Percentiles rank a stretch among this genome's conserved stretches.
These are phyloP conservation scores for Tretioscincus oriximinensis DNA, from an alignment of 2,113 vertebrate genomes.

Conservation along the genomic window DNA sequence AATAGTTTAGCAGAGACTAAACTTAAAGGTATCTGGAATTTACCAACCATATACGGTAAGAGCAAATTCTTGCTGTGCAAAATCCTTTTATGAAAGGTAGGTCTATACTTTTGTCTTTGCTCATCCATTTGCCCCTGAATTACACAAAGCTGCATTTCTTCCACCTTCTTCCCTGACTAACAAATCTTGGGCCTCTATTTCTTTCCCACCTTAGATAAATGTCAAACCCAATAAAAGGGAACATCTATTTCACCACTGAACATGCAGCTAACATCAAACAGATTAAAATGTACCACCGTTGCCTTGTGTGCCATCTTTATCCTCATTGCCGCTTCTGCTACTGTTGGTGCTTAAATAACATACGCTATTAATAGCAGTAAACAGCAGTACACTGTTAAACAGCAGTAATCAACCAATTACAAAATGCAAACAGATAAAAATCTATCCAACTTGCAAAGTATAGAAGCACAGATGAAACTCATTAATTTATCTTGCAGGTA, in stretches of 20 bases:
- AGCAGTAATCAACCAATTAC: not conserved
- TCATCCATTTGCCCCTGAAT: not conserved
- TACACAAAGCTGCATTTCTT: not conserved
- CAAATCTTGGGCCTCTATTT: not conserved
- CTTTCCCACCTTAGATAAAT: not conserved
- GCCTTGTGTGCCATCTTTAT: too few species aligned
- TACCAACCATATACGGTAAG: too few species aligned
- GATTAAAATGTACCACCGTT: not conserved
- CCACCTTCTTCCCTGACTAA: not conserved
- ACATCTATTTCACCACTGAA: not conserved
- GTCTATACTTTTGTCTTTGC: not conserved
- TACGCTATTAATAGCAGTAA: not conserved
- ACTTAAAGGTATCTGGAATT: too few species aligned
- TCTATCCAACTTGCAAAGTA: not conserved
- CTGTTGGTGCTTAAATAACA: not conserved
- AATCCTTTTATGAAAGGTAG: too few species aligned
- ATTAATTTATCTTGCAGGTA: constrained; percentile 11
- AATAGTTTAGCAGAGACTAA: too few species aligned
- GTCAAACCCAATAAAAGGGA: not conserved
- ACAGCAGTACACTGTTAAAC: not conserved
- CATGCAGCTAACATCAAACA: not conserved
- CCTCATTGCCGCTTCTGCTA: not conserved
- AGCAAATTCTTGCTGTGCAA: too few species aligned
- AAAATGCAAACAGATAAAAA: constrained; percentile 1
- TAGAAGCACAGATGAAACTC: constrained; percentile 2